Percentiles rank a stretch among this genome's conserved stretches.
Conservation (phyloP, 2,888 invertebrate species). For the Meteorus colon region DNA sequence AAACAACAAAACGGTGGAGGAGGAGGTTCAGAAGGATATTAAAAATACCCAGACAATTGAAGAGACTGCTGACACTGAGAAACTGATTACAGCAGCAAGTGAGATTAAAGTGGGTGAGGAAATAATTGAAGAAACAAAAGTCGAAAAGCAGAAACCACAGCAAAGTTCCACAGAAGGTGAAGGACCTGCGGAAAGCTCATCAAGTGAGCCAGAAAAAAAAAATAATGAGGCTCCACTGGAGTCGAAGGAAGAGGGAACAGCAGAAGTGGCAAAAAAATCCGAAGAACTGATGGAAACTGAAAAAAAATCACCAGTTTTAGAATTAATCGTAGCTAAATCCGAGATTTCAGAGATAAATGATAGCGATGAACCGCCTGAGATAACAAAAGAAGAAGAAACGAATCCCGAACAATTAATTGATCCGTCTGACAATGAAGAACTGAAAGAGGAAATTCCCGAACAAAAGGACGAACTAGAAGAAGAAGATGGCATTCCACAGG, state of each 20-base stretch:
- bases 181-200: constrained; percentile 39
- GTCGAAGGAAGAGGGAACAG: constrained; percentile 55
- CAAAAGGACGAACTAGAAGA: constrained; percentile 39
- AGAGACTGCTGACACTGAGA: constrained; percentile 49
- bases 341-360: constrained; percentile 16
- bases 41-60: constrained; percentile 72
- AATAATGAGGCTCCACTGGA: constrained; percentile 45
- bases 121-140: constrained; percentile 58
- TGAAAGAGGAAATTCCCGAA: constrained; percentile 21
- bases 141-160: constrained; percentile 22
- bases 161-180: not conserved
- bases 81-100: constrained; percentile 20
- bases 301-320: constrained; percentile 19
- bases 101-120: not conserved
- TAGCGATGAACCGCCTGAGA: not conserved
- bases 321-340: constrained; percentile 10
- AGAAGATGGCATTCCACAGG: constrained; percentile 43
- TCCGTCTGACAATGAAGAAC: not conserved
- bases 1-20: constrained; percentile 59
- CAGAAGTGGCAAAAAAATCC: constrained; percentile 57
- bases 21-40: constrained; percentile 71
- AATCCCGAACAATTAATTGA: not conserved
- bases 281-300: constrained; percentile 43
- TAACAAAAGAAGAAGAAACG: not conserved
- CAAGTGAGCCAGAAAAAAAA: constrained; percentile 63